Conservation (phyloP, 2,888 invertebrate species). For the Thymelicus acteon region DNA sequence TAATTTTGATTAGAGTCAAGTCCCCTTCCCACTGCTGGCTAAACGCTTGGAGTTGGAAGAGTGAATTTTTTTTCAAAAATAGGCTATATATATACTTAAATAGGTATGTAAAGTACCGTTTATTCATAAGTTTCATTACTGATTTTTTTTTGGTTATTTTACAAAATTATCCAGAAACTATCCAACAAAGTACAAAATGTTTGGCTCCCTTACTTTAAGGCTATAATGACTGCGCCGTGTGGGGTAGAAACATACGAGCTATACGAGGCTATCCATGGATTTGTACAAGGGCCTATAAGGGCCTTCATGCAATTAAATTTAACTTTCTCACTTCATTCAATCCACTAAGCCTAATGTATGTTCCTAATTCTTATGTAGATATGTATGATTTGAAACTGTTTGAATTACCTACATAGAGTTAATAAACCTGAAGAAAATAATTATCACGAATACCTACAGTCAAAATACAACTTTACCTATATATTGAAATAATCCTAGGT, state of each 20-base stretch:
- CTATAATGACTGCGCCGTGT: constrained; percentile 51
- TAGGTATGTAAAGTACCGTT: too few relatives aligned
- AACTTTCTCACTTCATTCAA: constrained; percentile 20
- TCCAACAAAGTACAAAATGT: not conserved
- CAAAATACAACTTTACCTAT: too few relatives aligned
- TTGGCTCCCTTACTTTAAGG: constrained; percentile 37
- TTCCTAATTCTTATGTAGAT: too few relatives aligned
- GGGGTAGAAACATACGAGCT: constrained; percentile 46
- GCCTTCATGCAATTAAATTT: constrained; percentile 45
- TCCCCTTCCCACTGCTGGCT: too few relatives aligned
- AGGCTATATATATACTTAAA: too few relatives aligned
- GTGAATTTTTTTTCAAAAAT: too few relatives aligned
- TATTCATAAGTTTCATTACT: too few relatives aligned
- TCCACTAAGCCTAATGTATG: not conserved
- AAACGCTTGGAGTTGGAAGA: too few relatives aligned
- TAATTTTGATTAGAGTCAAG: too few relatives aligned
- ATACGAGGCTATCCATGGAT: constrained; percentile 49
- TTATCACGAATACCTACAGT: too few relatives aligned
- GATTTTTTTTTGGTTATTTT: too few relatives aligned
- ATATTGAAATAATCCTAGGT: too few relatives aligned
- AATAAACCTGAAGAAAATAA: not conserved
- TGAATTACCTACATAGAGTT: not conserved
- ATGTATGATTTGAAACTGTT: not conserved
- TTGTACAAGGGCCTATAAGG: constrained; percentile 47
- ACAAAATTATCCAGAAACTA: not conserved